These are phyloP conservation scores for Germaria angustata DNA, from an alignment of 2,888 invertebrate species.

Conservation along the genomic window DNA sequence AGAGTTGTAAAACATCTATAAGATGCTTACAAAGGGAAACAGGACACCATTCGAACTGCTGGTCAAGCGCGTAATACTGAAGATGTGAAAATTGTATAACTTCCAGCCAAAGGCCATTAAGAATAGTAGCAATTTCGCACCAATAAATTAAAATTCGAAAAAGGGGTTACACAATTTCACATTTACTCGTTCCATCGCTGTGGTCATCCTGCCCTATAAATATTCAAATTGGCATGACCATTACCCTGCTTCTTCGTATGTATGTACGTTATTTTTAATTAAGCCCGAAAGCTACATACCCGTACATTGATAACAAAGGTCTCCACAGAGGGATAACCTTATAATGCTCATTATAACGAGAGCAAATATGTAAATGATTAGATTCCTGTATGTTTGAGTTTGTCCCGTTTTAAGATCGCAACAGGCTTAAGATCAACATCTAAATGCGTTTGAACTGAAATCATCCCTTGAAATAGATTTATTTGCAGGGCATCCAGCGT, in stretches of 20 bases:
- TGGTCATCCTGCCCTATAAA: slow-evolving; percentile 65
- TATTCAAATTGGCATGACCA: slow-evolving; percentile 66
- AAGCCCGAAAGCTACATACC: slow-evolving; percentile 43
- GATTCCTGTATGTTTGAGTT: neutral
- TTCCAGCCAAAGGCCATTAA: slow-evolving; percentile 50
- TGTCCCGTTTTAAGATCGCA: slow-evolving; percentile 50
- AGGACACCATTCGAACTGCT: neutral
- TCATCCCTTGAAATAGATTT: slow-evolving; percentile 41
- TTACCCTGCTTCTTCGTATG: slow-evolving; percentile 1
- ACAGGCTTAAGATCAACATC: slow-evolving; percentile 51
- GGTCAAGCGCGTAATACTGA: slow-evolving; percentile 68
- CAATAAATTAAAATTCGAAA: slow-evolving; percentile 13
- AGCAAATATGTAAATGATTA: slow-evolving; percentile 65
- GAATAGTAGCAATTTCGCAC: slow-evolving; percentile 17
- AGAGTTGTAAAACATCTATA: slow-evolving; percentile 38
- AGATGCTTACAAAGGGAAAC: slow-evolving; percentile 25
- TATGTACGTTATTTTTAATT: slow-evolving; percentile 42
- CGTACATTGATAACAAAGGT: slow-evolving; percentile 33
- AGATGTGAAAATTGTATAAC: slow-evolving; percentile 65
- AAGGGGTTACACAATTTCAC: slow-evolving; percentile 21
- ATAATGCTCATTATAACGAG: slow-evolving; percentile 68
- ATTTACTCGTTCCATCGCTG: slow-evolving; percentile 48
- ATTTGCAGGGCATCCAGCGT: slow-evolving; percentile 1
- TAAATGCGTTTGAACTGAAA: slow-evolving; percentile 60
- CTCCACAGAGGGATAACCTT: slow-evolving; percentile 57